These are phyloP conservation scores for Drosophila meridionalis DNA, from an alignment of 2,888 invertebrate species.

Conservation along the genomic window DNA sequence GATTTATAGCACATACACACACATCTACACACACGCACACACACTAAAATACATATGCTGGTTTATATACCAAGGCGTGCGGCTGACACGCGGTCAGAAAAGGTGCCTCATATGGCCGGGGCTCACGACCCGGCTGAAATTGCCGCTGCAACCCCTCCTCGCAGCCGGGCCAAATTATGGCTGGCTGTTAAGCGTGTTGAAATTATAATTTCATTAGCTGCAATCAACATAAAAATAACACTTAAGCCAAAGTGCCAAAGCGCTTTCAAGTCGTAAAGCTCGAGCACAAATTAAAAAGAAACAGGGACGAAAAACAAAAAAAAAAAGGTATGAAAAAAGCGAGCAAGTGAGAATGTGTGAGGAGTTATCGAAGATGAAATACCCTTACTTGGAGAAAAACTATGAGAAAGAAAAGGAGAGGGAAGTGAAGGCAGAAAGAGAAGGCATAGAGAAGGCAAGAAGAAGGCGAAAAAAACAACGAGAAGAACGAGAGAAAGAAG, in stretches of 20 bases:
- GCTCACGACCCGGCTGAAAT: conserved; percentile 15
- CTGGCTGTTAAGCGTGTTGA: conserved; percentile 64
- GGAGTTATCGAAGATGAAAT: not conserved
- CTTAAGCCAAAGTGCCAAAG: conserved; percentile 71
- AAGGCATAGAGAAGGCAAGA: too few relatives aligned
- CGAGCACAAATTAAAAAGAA: conserved; percentile 56
- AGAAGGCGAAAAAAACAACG: too few relatives aligned
- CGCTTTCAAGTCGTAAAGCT: conserved; percentile 77
- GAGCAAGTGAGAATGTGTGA: not conserved
- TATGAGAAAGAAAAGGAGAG: not conserved
- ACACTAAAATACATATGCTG: conserved; percentile 40
- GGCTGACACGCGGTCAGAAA: conserved; percentile 60
- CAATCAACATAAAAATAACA: conserved; percentile 81
- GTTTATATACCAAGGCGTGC: conserved; percentile 52
- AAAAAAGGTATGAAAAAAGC: conserved; percentile 7
- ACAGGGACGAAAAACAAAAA: conserved; percentile 21
- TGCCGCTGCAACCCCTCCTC: not conserved
- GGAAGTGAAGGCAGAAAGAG: not conserved
- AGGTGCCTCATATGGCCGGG: conserved; percentile 41
- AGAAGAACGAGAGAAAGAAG: too few relatives aligned
- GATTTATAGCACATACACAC: conserved; percentile 65
- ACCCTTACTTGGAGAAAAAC: not conserved
- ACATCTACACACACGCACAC: conserved; percentile 22
- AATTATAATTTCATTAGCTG: conserved; percentile 81
- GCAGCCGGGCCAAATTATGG: conserved; percentile 37